Percentiles rank a stretch among this genome's conserved stretches.
Evolutionary conservation across 2,888 invertebrate species (phyloP).

Genomic region (Ichneumon xanthorius): DNA sequence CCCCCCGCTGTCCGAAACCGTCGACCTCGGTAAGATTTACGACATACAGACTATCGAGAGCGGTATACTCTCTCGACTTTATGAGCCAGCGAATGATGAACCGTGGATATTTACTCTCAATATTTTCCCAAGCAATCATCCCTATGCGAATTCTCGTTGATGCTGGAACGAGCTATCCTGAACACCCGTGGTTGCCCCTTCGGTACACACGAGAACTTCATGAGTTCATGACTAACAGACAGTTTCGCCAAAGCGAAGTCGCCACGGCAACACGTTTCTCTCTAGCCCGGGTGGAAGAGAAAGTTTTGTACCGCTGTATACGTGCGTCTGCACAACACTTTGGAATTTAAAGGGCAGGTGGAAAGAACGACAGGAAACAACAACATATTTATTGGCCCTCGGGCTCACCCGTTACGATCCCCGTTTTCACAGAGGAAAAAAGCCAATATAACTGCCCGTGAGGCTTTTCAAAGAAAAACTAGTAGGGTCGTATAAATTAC

Average conservation of each 20-base stretch:
- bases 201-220: not conserved
- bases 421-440: not conserved
- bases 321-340: conserved; percentile 12
- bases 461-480: conserved; percentile 25
- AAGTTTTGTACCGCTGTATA: conserved; percentile 5
- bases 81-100: conserved; percentile 61
- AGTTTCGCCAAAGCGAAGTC: not conserved
- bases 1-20: not conserved
- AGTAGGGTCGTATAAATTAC: conserved; percentile 40
- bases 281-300: not conserved
- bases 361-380: conserved; percentile 48
- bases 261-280: conserved; percentile 1
- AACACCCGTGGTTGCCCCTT: not conserved
- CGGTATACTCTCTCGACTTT: conserved; percentile 44
- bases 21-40: conserved; percentile 55
- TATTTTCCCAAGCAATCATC: conserved; percentile 66
- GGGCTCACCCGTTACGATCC: conserved; percentile 44
- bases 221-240: not conserved
- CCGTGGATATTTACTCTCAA: conserved; percentile 58
- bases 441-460: not conserved
- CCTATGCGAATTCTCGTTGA: conserved; percentile 14
- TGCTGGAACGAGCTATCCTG: conserved; percentile 22
- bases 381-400: conserved; percentile 65
- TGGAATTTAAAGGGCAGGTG: conserved; percentile 64
- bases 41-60: conserved; percentile 28